Evolutionary conservation across 2,113 vertebrate species (phyloP).

Genomic region (Strigops habroptila): DNA sequence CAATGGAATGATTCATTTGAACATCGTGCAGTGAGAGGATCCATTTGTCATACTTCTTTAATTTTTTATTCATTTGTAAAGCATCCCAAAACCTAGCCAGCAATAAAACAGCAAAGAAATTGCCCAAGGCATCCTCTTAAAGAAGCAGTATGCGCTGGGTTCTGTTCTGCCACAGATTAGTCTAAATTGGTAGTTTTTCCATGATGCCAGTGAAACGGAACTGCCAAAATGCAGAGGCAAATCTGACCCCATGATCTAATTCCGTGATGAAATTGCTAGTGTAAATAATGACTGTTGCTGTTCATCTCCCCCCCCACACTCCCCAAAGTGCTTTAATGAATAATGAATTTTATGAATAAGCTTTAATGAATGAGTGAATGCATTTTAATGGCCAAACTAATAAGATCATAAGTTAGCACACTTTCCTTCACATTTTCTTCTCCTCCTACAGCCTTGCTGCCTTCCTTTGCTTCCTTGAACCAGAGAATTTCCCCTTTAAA

Average conservation of each 20-base stretch:
- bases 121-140: background rate
- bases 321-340: conserved; percentile 30
- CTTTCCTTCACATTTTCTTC: background rate
- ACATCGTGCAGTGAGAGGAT: conserved; percentile 23
- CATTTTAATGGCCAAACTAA: conserved; percentile 13
- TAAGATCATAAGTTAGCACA: background rate
- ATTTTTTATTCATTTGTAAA: conserved; percentile 51
- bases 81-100: conserved; percentile 30
- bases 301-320: background rate
- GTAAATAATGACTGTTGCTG: conserved; percentile 14
- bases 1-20: conserved; percentile 50
- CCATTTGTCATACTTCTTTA: conserved; percentile 61
- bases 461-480: background rate
- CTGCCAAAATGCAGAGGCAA: background rate
- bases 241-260: conserved; percentile 18
- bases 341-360: conserved; percentile 47
- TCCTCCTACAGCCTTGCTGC: background rate
- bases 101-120: conserved; percentile 13
- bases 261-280: background rate
- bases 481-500: background rate
- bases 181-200: conserved; percentile 23
- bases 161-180: conserved; percentile 3
- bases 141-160: background rate
- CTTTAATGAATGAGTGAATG: conserved; percentile 44
- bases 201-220: conserved; percentile 41